Evolutionary conservation across 2,888 invertebrate species (phyloP).

Genomic region (Perizoma flavofasciatum): DNA sequence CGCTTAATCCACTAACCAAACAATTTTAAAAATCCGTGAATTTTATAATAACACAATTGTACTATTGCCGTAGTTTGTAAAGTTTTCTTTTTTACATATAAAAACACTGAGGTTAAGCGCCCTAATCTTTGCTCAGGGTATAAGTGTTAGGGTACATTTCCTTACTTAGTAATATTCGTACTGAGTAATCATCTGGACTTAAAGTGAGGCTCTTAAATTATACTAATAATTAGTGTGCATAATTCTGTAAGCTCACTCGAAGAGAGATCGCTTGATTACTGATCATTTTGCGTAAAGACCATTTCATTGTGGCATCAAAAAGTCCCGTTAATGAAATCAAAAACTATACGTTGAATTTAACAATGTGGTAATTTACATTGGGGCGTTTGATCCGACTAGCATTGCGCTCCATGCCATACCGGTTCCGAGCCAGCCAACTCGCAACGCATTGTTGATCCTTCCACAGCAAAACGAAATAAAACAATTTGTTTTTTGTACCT

Average conservation of each 20-base stretch:
- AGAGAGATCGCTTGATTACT: conserved; percentile 17
- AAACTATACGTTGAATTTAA: conserved; percentile 30
- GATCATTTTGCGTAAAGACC: conserved; percentile 11
- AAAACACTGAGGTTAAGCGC: conserved; percentile 26
- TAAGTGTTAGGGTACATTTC: conserved; percentile 12
- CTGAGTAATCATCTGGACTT: conserved; percentile 1
- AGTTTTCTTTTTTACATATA: conserved; percentile 34
- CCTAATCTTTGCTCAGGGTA: conserved; percentile 21
- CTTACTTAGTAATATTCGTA: conserved; percentile 14
- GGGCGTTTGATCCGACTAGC: conserved; percentile 65
- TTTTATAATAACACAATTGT: conserved; percentile 14
- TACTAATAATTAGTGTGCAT: conserved; percentile 11
- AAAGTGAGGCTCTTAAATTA: conserved; percentile 12
- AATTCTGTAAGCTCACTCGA: conserved; percentile 6
- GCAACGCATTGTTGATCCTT: conserved; percentile 73
- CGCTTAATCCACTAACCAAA: conserved; percentile 3
- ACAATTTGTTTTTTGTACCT: conserved; percentile 67
- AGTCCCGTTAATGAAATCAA: conserved; percentile 29
- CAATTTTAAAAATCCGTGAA: background rate
- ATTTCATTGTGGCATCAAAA: conserved; percentile 18
- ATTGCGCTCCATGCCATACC: conserved; percentile 59
- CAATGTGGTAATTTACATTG: conserved; percentile 50
- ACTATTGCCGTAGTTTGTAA: conserved; percentile 25
- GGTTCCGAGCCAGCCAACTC: conserved; percentile 71
- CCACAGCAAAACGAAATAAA: conserved; percentile 76